Base-by-base conservation (phyloP, 2,888 invertebrate species). In the Cenopis cana region DNA sequence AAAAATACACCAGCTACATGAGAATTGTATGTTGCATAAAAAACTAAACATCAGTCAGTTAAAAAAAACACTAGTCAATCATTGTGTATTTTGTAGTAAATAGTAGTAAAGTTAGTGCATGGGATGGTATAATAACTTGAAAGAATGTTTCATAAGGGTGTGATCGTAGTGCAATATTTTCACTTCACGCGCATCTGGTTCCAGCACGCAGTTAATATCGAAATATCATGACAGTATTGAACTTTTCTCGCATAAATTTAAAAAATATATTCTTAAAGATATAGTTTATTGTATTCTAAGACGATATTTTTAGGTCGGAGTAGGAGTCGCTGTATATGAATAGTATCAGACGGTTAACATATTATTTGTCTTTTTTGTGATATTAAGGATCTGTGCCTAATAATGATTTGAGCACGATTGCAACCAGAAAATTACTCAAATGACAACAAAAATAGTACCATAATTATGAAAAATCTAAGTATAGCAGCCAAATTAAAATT, bases 151-250 rank as follows among this genome's bases (percentile, higher is more conserved):
- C 20, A n/a, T 54, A 38, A 20, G 54, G 59, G 46, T 18, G 24
- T 46, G 41, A 20, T n/a, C 54, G 38, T 10, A 65, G 41, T 12
- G 65, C 24, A 70, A 70, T 70, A 70, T 70, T 66, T 70, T 66
- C 70, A 66, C 70, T 70, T 70, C 70, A 60, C 8, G 70, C 54
- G 65, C 70, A 70, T 65, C 65, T 70, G 70, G 59, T 24, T 66
- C 60, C 65, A 24, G 24, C 24, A 66, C 41, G 65, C 56, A 65
- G 65, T 70, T 70, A 66, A 70, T 70, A 70, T 70, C 54, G 65
- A 70, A 66, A 65, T 54, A 66, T 52, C 52, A 54, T 60, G 65
- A 70, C 65, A 59, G 46, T 14, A 10, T 60, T 14, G 20, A 59
- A 60, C 33, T 36, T 17, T 57, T 33, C 52, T 33, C 20, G 29